Evolutionary conservation across 2,113 vertebrate genomes (phyloP), one percentile per base, ranked within the genome.

Genomic region (Pandion haliaetus): DNA sequence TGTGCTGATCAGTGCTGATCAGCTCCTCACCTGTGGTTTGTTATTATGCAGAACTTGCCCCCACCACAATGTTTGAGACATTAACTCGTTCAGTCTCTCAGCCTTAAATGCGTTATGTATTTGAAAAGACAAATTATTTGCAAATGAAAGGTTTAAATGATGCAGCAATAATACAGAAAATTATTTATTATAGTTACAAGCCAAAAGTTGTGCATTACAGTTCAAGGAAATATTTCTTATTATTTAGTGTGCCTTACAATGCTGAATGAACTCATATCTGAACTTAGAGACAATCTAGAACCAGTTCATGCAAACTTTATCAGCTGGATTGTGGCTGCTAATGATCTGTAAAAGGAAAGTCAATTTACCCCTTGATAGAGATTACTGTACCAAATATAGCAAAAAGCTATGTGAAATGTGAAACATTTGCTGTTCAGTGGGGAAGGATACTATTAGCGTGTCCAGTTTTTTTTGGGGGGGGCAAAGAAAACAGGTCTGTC

Each of bases 311-410:
- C 44, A 95, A 95, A 94, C 82, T 73, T n/a, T 86, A 52, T 96
- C 97, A 91, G 70, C 70, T 97, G 69, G 87, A 97, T 93, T 97
- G 81, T 38, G 58, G 32, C 34, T 97, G 92, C 86, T 97, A 97
- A 98, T 97, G 97, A 71, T 88, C 82, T 97, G 95, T 97, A 96
- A 98, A 97, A 96, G 85, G 78, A 97, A 97, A 97, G 92, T 76
- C 90, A 96, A 95, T 98, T 97, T 97, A 94, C 84, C 82, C 94
- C 95, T 97, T 97, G 97, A 96, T 93, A 94, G 95, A 98, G 66
- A 98, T 98, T 94, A 96, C 92, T 97, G 91, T 94, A 97, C 80
- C 70, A 97, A 98, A 98, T 92, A 88, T 97, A 98, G 90, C 95
- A 98, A 97, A 98, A 95, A 97, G 76, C 40, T 95, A 91, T 95